These are phyloP conservation scores for Ia io DNA, from an alignment of 2,113 vertebrate genomes.

Conservation along the genomic window DNA sequence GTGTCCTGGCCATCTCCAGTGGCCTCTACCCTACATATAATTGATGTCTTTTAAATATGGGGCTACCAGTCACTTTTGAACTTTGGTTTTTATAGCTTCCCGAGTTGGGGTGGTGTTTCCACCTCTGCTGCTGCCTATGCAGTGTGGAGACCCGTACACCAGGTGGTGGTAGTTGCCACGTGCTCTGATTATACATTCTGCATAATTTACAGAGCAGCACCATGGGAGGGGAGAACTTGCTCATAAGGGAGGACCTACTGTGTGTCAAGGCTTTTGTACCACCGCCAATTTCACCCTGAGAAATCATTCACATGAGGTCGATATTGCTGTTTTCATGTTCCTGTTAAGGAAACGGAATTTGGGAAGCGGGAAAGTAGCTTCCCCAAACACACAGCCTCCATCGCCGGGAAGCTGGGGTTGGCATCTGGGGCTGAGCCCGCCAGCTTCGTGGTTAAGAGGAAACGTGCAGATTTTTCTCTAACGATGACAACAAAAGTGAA, in stretches of 20 bases:
- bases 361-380: not conserved
- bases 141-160: conserved; percentile 49
- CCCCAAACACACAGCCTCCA: not conserved
- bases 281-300: not conserved
- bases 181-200: not conserved
- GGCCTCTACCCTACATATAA: accelerated
- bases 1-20: not conserved
- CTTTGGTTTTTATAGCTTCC: not conserved
- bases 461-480: not conserved
- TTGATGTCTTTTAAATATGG: not conserved
- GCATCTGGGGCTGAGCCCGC: not conserved
- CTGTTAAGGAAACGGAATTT: not conserved
- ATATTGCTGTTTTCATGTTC: not conserved
- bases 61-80: not conserved
- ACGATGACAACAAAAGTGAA: not conserved
- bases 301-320: not conserved
- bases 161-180: conserved; percentile 57
- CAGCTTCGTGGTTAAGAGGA: not conserved
- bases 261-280: not conserved
- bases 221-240: not conserved
- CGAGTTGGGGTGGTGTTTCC: not conserved
- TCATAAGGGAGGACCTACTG: not conserved
- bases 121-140: not conserved
- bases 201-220: not conserved
- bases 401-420: not conserved